Percentiles rank a stretch among this genome's conserved stretches.
Evolutionary conservation across 1,140 invertebrate genomes (phyloP).

Genomic region (Daktulosphaira vitifoliae): DNA sequence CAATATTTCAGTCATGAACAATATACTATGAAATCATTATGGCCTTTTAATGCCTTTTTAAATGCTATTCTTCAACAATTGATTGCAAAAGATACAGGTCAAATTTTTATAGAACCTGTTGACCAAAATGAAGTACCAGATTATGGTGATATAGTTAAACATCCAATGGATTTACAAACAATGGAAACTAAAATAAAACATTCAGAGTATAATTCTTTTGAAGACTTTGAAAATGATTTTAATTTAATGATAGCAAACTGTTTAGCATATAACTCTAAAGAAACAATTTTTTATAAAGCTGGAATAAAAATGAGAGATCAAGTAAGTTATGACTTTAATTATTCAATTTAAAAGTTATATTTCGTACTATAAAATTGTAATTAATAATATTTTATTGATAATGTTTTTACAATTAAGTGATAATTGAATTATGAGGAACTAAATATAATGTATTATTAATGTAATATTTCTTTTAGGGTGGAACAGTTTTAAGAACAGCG

Average conservation of each 20-base stretch:
- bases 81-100: slow-evolving; percentile 67
- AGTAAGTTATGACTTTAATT: slow-evolving; percentile 40
- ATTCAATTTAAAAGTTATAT: background rate
- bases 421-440: too few relatives aligned
- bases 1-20: slow-evolving; percentile 61
- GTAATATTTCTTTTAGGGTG: slow-evolving; percentile 50
- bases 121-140: slow-evolving; percentile 84
- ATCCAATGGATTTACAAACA: slow-evolving; percentile 93
- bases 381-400: too few relatives aligned
- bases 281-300: slow-evolving; percentile 75
- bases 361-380: too few relatives aligned
- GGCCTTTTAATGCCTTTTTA: slow-evolving; percentile 71
- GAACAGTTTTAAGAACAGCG: slow-evolving; percentile 63
- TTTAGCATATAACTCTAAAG: slow-evolving; percentile 87
- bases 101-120: slow-evolving; percentile 89
- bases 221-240: slow-evolving; percentile 80
- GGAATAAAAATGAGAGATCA: slow-evolving; percentile 81
- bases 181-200: slow-evolving; percentile 61
- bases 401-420: too few relatives aligned
- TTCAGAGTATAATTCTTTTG: slow-evolving; percentile 55
- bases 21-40: slow-evolving; percentile 67
- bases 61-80: slow-evolving; percentile 65
- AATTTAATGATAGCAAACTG: slow-evolving; percentile 92
- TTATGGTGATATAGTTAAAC: slow-evolving; percentile 82
- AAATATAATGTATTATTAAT: too few relatives aligned